Base-by-base conservation (phyloP, 2,888 invertebrate genomes). In the Odontomyia ornata region DNA sequence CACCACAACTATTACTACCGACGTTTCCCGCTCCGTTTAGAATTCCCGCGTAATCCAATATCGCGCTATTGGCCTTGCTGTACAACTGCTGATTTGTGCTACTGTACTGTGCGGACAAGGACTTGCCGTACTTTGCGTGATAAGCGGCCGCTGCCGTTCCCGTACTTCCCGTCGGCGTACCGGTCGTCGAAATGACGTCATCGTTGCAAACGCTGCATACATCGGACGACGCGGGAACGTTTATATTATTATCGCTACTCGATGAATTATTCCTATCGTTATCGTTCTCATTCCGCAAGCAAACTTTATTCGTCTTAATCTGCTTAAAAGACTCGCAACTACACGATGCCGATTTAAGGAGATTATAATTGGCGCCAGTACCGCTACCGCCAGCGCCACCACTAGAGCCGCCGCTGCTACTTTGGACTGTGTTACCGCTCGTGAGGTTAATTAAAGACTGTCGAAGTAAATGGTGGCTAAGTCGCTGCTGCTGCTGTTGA, bases 371-470 rank as follows among this genome's bases (percentile, higher is more conserved):
- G 76, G 78, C 76, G 60, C 80, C 79, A 77, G 79, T 80, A 76
- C 80, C 80, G 21, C 80, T 80, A 79, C 80, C 79, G 67, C 73
- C 80, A 79, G 80, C 77, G 77, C 79, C 79, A 67, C 79, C 78
- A 77, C 77, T 80, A 80, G 82, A 80, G 18, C 47, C 79, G 77
- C 77, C 80, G 67, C 79, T 78, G 76, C 79, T 80, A 76, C 43
- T 62, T 25, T 64, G 27, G 15, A 30, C 30, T 27, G 78, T 81
- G 84, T 84, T 85, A 80, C 83, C 85, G 83, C 84, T 83, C 77
- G 84, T 84, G 78, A 86, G 85, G 84, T 86, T 86, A 82, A 85
- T 82, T 83, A 86, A 82, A 82, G 86, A 86, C 85, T 86, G 86
- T 76, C 85, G 86, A 81, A 84, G 83, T 82, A 85, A 83, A 80